Base-by-base conservation (phyloP, 2,888 invertebrate genomes). In the Laspeyria flexula region DNA sequence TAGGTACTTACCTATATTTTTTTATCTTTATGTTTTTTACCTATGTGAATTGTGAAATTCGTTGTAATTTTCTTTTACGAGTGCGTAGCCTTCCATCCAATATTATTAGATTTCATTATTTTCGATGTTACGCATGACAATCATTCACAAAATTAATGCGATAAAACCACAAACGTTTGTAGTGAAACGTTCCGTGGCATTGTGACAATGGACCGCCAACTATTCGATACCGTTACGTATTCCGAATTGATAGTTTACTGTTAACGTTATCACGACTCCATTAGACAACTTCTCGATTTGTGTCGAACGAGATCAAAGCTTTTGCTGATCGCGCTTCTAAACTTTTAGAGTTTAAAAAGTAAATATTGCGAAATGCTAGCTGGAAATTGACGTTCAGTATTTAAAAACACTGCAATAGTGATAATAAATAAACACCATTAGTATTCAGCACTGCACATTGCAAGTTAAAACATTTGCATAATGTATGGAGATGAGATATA, bases 211-310 rank as follows among this genome's bases (percentile, higher is more conserved):
- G 58, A 52, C 50, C 55, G 54, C 62, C 60, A 57, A 58, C 65
- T 70, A 71, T 77, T 68, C 65, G 51, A 60, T 70, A 67, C 86
- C 84, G 86, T 85, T 87, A 83, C 43, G 45, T 57, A 65, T 59
- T 69, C 69, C 58, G 70, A 84, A 79, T 83, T 78, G 70, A 81
- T 79, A 76, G 74, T 73, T 81, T 73, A 85, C 84, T 77, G 83
- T 83, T 75, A 73, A 72, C 66, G 59, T 77, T 79, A 84, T 85
- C 83, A 83, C 75, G 81, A 71, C 59, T 75, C 51, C 59, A 61
- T 61, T 71, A 65, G 41, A 62, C 47, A 43, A 31, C n/a, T 41
- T 41, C 29, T 67, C 55, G 55, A 46, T 60, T 56, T 55, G 68
- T 69, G 55, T 47, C 45, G 47, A 56, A 64, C 42, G 38, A 50